phyloP scores from a whole-genome alignment of 1,140 invertebrate species.

The Coelopa frigida region DNA sequence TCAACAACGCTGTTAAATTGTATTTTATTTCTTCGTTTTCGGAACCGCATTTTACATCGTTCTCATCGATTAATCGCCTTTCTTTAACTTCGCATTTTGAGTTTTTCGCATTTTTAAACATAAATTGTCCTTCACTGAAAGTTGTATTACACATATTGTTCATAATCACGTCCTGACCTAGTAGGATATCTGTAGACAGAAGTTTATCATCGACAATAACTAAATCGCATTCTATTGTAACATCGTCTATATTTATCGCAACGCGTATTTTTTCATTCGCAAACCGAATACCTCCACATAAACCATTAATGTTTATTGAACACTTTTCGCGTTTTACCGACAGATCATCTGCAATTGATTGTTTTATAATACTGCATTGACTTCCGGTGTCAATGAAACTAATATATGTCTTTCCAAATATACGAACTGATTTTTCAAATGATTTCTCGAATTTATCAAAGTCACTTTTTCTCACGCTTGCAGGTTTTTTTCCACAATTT shows the following conservation, averaged over 20 bases:
- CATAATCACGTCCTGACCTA: background rate
- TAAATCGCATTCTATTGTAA: background rate
- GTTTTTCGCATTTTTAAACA: no score
- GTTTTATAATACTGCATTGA: conserved; percentile 1
- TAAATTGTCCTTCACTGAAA: no score
- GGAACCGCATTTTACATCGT: no score
- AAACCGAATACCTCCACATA: no score
- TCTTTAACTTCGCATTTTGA: background rate
- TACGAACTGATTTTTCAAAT: background rate
- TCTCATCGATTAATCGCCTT: no score
- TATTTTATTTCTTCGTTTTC: no score
- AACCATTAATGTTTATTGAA: conserved; percentile 4
- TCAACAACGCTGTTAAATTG: background rate
- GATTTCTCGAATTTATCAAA: background rate
- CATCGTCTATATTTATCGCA: background rate
- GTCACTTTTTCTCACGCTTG: background rate
- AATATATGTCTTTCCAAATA: background rate
- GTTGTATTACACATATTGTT: background rate
- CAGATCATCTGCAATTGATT: background rate
- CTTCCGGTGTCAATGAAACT: conserved; percentile 7
- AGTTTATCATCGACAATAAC: background rate
- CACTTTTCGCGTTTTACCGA: background rate
- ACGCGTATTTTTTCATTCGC: no score
- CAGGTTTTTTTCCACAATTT: conserved; percentile 7
- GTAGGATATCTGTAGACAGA: background rate